These are phyloP conservation scores for Scelioninae gen. 1 DNA, from an alignment of 2,888 invertebrate genomes.

Conservation along the genomic window DNA sequence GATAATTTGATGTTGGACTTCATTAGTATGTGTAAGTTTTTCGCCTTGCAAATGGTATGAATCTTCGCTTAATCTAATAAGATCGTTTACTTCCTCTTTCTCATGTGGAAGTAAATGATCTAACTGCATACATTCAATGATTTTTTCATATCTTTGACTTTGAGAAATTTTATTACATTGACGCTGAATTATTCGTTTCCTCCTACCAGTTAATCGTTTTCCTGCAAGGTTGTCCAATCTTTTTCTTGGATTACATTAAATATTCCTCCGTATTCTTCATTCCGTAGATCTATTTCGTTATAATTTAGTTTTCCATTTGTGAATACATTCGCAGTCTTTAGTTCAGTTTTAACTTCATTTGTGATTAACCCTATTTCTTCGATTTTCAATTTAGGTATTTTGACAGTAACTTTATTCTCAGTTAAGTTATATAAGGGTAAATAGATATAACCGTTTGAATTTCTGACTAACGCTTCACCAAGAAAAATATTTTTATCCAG, in stretches of 20 bases:
- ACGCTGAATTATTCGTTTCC: too few relatives aligned
- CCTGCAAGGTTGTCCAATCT: background rate
- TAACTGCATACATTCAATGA: background rate
- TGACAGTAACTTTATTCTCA: background rate
- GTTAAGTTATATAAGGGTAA: background rate
- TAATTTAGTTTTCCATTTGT: too few relatives aligned
- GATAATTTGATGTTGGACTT: background rate
- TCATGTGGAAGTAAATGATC: background rate
- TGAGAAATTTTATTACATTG: too few relatives aligned
- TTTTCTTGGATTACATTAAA: too few relatives aligned
- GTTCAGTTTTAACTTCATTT: too few relatives aligned
- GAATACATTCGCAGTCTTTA: too few relatives aligned
- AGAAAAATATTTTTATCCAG: background rate
- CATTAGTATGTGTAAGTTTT: background rate
- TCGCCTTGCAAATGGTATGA: conserved; percentile 4
- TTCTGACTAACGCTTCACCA: background rate
- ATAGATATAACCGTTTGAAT: background rate
- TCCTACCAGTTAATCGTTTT: background rate
- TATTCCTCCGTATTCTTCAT: too few relatives aligned
- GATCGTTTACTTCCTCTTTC: background rate
- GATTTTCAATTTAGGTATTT: background rate
- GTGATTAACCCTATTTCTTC: background rate
- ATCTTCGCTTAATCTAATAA: background rate
- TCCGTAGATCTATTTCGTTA: too few relatives aligned
- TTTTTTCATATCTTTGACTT: background rate